Evolutionary conservation across 2,113 vertebrate species (phyloP), one percentile per base, ranked within the genome.

Genomic region (Tachuris rubrigastra): DNA sequence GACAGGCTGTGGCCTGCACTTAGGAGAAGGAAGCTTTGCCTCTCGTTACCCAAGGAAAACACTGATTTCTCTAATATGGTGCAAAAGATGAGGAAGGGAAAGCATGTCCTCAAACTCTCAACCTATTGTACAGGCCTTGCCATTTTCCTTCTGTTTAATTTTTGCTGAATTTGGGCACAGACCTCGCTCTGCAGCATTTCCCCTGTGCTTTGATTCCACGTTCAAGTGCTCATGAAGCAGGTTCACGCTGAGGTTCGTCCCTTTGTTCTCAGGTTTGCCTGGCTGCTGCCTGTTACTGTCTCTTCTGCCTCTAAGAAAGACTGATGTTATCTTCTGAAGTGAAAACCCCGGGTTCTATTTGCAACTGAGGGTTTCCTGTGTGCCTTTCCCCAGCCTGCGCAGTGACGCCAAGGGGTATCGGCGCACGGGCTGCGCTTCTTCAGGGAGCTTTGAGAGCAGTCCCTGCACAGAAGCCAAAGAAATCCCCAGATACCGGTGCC

Each of bases 181-280:
- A 78, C 33, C 37, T 13, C 7, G 22, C 47, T 96, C 92, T 86
- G 85, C 42, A 52, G 47, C 6, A 0, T 58, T 88, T 73, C 76
- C 76, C 65, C 6, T 3, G 27, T 28, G 12, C 88, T 84, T 94
- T 72, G 75, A 68, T 83, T 81, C 56, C 33, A 4, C 2, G 5
- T 89, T 89, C 59, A 71, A 35, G 71, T 41, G 86, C 31, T 88
- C 76, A 3, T 0, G 21, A 65, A 69, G 80, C 62, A 56, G 87
- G 96, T 94, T 94, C 90, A 75, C 2, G 0, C 65, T 1, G 8
- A 87, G 60, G 88, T 94, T 95, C 1, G 1, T 78, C 74, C 83
- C 92, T 96, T 95, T 96, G 88, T 95, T 97, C 92, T 94, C 65
- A 24, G 85, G 63, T 80, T 80, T 80, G 79, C 93, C 92, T 93